A percentile compares a stretch with the other conserved stretches of the same genome.
Conservation (phyloP, 2,888 invertebrate genomes). For the Pemphredon lugubris region DNA sequence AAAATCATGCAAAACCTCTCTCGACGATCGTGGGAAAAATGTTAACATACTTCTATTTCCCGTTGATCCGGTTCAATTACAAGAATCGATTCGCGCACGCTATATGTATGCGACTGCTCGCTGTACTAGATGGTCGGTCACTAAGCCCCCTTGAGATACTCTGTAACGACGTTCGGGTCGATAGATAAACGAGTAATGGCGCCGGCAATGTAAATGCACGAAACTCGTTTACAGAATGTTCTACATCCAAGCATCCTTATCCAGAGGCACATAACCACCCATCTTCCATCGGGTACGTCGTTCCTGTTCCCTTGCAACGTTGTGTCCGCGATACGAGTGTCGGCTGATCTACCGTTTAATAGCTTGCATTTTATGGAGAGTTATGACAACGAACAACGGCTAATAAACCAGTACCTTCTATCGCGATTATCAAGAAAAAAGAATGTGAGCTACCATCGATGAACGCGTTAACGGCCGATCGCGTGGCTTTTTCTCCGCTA, state of each 20-base stretch:
- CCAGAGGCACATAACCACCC: slow-evolving; percentile 34
- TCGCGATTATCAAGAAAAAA: no score
- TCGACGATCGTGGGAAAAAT: no score
- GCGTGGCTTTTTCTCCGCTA: no score
- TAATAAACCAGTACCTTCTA: no score
- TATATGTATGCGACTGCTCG: slow-evolving; percentile 13
- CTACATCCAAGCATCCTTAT: slow-evolving; percentile 43
- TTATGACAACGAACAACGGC: no score
- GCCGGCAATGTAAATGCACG: slow-evolving; percentile 42
- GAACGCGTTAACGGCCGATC: no score
- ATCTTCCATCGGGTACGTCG: slow-evolving; percentile 27
- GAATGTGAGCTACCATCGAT: no score
- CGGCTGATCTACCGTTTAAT: slow-evolving; percentile 1
- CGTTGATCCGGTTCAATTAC: slow-evolving; percentile 39
- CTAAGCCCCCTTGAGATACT: slow-evolving; percentile 36
- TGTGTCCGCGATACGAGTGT: slow-evolving; percentile 2
- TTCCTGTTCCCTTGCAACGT: slow-evolving; percentile 7
- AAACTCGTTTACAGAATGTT: slow-evolving; percentile 53
- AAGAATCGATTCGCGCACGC: slow-evolving; percentile 27
- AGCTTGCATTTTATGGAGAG: not conserved
- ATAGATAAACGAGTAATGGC: slow-evolving; percentile 49
- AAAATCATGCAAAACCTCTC: no score
- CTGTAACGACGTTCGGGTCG: slow-evolving; percentile 27
- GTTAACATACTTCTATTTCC: slow-evolving; percentile 15
- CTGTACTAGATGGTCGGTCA: slow-evolving; percentile 18